phyloP scores from a whole-genome alignment of 2,797 vertebrate species.

The Tokudaia tokunoshimensis region DNA sequence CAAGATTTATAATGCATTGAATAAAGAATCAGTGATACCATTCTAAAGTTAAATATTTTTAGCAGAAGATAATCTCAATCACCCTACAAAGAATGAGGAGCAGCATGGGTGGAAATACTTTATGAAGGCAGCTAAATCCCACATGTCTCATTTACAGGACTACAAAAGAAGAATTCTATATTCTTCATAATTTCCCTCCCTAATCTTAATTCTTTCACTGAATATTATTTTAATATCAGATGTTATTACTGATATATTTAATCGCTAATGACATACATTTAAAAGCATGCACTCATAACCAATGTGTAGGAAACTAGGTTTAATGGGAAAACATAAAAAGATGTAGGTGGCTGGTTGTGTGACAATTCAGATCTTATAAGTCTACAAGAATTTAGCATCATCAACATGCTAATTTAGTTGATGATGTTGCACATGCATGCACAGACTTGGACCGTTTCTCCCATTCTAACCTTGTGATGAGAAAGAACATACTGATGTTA shows the following conservation, averaged over 20 bases:
- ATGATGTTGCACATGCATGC: background rate
- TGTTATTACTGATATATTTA: background rate
- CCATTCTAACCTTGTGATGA: background rate
- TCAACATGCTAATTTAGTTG: background rate
- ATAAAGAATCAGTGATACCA: background rate
- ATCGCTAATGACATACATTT: background rate
- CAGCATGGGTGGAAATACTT: background rate
- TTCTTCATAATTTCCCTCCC: background rate
- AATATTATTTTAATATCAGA: background rate
- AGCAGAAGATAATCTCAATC: background rate
- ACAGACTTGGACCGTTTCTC: background rate
- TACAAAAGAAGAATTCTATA: background rate
- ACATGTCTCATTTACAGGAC: background rate
- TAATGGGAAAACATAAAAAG: background rate
- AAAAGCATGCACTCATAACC: background rate
- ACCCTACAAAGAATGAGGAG: background rate
- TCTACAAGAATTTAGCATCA: background rate
- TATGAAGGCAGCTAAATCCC: background rate
- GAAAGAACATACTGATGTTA: background rate
- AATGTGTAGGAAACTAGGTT: background rate
- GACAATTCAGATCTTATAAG: background rate
- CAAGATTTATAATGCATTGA: background rate
- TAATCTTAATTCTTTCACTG: background rate
- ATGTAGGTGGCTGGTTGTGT: background rate
- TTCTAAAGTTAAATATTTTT: constrained; percentile 1